Conservation (phyloP, 2,888 invertebrate species). For the Lepidocyrtoides sp. region DNA sequence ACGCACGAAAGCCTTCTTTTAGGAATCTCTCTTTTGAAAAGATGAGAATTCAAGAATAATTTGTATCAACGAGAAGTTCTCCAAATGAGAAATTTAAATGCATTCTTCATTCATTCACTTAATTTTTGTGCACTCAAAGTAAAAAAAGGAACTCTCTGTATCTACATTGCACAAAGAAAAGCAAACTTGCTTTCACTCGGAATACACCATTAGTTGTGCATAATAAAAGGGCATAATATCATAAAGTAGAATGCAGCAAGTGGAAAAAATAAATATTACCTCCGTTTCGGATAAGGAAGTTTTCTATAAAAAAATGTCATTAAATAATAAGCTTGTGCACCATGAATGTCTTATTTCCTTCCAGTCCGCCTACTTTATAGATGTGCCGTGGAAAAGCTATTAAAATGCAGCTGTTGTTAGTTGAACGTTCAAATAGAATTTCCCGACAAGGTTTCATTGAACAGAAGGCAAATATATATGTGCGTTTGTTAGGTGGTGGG, state of each 20-base stretch:
- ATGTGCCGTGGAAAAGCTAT: slow-evolving; percentile 64
- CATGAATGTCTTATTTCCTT: slow-evolving; percentile 77
- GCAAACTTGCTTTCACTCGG: background rate
- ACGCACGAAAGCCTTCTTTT: background rate
- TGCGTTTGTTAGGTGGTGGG: background rate
- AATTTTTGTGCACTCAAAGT: slow-evolving; percentile 9
- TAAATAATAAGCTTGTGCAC: slow-evolving; percentile 73
- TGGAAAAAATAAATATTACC: slow-evolving; percentile 61
- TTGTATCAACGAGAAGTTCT: slow-evolving; percentile 31
- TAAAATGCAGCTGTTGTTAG: slow-evolving; percentile 76
- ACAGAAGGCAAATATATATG: slow-evolving; percentile 1
- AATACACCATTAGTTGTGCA: slow-evolving; percentile 55
- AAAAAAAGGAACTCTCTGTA: background rate
- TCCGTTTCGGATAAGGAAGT: slow-evolving; percentile 41
- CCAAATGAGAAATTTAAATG: slow-evolving; percentile 56
- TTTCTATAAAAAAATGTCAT: slow-evolving; percentile 72
- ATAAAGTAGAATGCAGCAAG: slow-evolving; percentile 23
- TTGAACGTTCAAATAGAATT: slow-evolving; percentile 68
- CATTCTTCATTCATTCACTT: slow-evolving; percentile 65
- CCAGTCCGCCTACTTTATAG: slow-evolving; percentile 47
- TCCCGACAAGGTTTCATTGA: slow-evolving; percentile 65
- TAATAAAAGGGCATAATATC: background rate
- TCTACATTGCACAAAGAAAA: background rate
- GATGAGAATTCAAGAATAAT: slow-evolving; percentile 51
- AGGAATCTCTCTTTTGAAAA: too few relatives aligned